A percentile compares a stretch with the other conserved stretches of the same genome.
phyloP scores from a whole-genome alignment of 2,797 vertebrate genomes.

The Tachyglossus aculeatus region DNA sequence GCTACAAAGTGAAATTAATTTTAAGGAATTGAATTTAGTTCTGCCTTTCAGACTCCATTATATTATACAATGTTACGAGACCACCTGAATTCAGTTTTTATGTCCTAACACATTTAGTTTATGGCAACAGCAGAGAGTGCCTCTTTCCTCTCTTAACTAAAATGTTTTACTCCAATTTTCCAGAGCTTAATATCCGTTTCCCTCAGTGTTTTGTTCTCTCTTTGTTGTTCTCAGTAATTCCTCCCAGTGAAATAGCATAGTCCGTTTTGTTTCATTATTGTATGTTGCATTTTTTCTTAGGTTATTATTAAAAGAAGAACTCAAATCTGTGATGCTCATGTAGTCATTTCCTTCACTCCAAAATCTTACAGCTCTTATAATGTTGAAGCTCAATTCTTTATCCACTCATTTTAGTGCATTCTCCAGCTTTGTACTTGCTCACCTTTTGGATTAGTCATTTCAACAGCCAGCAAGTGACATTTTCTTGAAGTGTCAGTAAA shows the following conservation, averaged over 20 bases:
- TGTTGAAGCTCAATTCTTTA: not conserved
- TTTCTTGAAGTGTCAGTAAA: slow-evolving; percentile 24
- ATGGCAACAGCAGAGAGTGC: too few relatives aligned
- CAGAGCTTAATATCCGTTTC: not conserved
- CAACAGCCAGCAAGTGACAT: too few relatives aligned
- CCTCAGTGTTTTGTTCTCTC: not conserved
- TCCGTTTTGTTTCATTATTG: slow-evolving; percentile 9
- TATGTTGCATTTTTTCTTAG: slow-evolving; percentile 7
- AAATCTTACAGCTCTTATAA: not conserved
- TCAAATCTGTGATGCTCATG: not conserved
- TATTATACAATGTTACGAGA: too few relatives aligned
- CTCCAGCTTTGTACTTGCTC: slow-evolving; percentile 9
- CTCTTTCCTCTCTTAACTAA: too few relatives aligned
- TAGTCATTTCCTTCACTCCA: not conserved
- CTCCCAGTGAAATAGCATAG: not conserved
- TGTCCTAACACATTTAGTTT: too few relatives aligned
- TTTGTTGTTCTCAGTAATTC: not conserved
- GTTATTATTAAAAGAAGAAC: slow-evolving; percentile 8
- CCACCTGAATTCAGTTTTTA: too few relatives aligned
- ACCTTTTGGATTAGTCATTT: slow-evolving; percentile 26
- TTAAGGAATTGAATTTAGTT: too few relatives aligned
- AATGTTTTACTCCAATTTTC: too few relatives aligned
- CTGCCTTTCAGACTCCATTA: too few relatives aligned
- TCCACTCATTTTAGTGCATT: not conserved
- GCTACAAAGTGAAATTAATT: not conserved